Percentiles rank a stretch among this genome's conserved stretches.
Evolutionary conservation across 2,797 vertebrate genomes (phyloP).

Genomic region (Orientallactaga sibirica): DNA sequence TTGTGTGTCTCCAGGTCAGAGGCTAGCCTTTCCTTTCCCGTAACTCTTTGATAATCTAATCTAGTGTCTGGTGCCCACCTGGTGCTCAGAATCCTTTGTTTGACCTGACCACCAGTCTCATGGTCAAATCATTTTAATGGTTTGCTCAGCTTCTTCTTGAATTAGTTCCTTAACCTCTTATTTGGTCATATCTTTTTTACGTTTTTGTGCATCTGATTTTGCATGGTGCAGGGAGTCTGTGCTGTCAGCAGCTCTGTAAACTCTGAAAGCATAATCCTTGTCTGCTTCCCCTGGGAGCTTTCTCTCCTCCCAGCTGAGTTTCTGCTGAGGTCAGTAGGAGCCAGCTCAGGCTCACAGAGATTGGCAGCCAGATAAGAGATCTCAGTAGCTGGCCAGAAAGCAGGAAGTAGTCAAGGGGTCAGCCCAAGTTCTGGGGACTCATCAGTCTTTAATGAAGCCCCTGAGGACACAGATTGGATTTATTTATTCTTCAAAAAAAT

Average conservation of each 20-base stretch:
- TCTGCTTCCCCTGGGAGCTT: background rate
- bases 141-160: background rate
- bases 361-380: background rate
- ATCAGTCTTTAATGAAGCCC: background rate
- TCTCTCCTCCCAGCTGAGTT: background rate
- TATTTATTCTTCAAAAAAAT: background rate
- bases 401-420: background rate
- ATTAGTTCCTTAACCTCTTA: background rate
- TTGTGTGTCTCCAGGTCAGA: background rate
- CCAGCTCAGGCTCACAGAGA: background rate
- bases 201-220: background rate
- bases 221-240: accelerated
- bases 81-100: background rate
- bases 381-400: background rate
- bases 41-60: background rate
- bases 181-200: background rate
- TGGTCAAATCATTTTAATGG: background rate
- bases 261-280: background rate
- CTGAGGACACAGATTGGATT: background rate
- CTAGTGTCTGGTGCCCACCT: background rate
- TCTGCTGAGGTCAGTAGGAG: background rate
- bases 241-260: background rate
- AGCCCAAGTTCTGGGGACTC: background rate
- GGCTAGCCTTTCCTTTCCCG: background rate
- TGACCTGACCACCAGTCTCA: background rate